Evolutionary conservation across 1,140 invertebrate genomes (phyloP), one percentile per base, ranked within the genome.

Genomic region (Papilio helenus): DNA sequence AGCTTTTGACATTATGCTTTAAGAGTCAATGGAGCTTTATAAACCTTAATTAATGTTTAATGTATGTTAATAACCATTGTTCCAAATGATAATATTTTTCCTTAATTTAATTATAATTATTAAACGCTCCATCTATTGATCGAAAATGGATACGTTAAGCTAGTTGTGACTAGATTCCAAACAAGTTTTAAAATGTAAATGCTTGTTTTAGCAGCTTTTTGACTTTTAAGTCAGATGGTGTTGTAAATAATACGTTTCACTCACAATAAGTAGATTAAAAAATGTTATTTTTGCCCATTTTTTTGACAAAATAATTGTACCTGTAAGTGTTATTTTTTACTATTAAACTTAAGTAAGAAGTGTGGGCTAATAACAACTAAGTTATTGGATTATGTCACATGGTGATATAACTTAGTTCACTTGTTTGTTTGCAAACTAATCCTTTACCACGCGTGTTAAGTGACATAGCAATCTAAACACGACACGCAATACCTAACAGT

Each of bases 401-500:
- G 4, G 26, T 65, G 23, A 29, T 26, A 65, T 65, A 65, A 29
- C 23, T 65, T 26, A 26, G 58, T 61, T 61, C 23, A 61, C 23
- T 61, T 61, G 58, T 58, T 58, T 58, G 51, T 61, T 61, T 26
- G 58, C 20, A 61, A 61, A 26, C 58, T 61, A 61, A 26, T 61
- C 58, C 58, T 61, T 61, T 26, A 61, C 58, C 58, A 61, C 58
- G 58, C 58, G 58, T 61, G 58, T 23, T 61, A 61, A 61, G 23
- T 61, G 58, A 23, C 58, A 61, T 26, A 23, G 58, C 14, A 61
- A 61, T 61, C 20, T 20, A 61, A 61, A 61, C 58, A 61, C 23
- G 58, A 61, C 58, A 61, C 23, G 58, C 58, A 61, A 23, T 61
- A 61, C 23, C 5, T 26, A 26, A 29, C n/a, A 8, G 18, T 20